Evolutionary conservation across 2,888 invertebrate genomes (phyloP).

Genomic region (Folsomia manolachei): DNA sequence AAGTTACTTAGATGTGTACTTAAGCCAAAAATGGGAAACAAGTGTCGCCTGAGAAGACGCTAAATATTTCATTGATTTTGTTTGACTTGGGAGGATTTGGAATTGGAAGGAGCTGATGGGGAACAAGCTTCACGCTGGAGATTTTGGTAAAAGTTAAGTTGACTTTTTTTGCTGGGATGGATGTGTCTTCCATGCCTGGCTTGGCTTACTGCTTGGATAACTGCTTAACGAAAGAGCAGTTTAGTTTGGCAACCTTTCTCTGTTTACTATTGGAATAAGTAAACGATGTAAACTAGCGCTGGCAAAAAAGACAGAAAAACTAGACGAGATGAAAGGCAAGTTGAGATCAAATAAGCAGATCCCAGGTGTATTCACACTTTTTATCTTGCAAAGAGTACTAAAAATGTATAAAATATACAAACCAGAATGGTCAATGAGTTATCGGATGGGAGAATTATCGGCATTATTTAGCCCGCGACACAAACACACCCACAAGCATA

Average conservation of each 20-base stretch:
- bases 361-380: conserved; percentile 27
- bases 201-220: not conserved
- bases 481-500: too few relatives aligned
- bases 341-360: conserved; percentile 22
- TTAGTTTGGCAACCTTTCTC: not conserved
- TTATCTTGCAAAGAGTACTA: not conserved
- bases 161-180: too few relatives aligned
- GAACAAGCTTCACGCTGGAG: too few relatives aligned
- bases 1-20: not conserved
- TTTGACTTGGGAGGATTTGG: not conserved
- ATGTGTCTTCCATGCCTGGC: not conserved
- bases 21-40: not conserved
- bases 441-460: not conserved
- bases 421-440: conserved; percentile 10
- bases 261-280: not conserved
- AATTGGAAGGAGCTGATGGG: too few relatives aligned
- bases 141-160: too few relatives aligned
- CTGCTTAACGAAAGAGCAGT: too few relatives aligned
- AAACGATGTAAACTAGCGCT: not conserved
- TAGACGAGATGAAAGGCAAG: conserved; percentile 10
- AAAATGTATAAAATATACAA: conserved; percentile 11
- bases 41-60: not conserved
- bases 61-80: not conserved
- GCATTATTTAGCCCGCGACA: not conserved
- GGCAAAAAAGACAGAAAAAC: not conserved